phyloP scores from a whole-genome alignment of 2,797 vertebrate species.

The Anguilla obscura region DNA sequence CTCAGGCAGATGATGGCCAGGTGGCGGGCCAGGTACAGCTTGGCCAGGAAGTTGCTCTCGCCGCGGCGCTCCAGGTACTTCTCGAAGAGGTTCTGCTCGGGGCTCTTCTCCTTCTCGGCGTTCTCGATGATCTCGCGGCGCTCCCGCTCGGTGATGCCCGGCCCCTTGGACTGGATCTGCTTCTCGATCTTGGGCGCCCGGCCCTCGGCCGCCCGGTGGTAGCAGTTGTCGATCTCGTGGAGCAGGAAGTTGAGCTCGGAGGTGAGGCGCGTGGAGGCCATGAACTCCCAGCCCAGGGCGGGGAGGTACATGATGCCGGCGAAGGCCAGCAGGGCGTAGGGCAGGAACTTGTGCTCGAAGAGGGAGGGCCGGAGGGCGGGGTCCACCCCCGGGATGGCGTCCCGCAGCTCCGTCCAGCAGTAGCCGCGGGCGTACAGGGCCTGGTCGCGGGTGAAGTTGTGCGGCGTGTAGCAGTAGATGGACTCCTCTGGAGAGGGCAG shows the following conservation, averaged over 20 bases:
- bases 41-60: slow-evolving; percentile 96
- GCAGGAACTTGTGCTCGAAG: slow-evolving; percentile 97
- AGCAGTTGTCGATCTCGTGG: slow-evolving; percentile 99
- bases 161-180: slow-evolving; percentile 99
- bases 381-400: slow-evolving; percentile 87
- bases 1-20: slow-evolving; percentile 96
- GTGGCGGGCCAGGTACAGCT: slow-evolving; percentile 91
- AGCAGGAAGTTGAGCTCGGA: slow-evolving; percentile 99
- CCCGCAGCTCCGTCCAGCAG: slow-evolving; percentile 99
- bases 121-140: slow-evolving; percentile 97
- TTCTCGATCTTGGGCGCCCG: slow-evolving; percentile 99
- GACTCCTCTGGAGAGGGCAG: slow-evolving; percentile 86
- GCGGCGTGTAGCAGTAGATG: slow-evolving; percentile 99
- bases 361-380: slow-evolving; percentile 88
- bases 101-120: slow-evolving; percentile 97
- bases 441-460: slow-evolving; percentile 99
- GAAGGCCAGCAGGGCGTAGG: slow-evolving; percentile 95
- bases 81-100: slow-evolving; percentile 97
- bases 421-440: slow-evolving; percentile 98
- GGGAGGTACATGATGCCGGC: slow-evolving; percentile 99
- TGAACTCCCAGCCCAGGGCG: slow-evolving; percentile 94
- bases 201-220: slow-evolving; percentile 95
- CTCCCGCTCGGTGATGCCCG: slow-evolving; percentile 92
- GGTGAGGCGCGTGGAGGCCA: slow-evolving; percentile 95
- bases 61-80: slow-evolving; percentile 96